Evolutionary conservation across 2,797 vertebrate species (phyloP).

Genomic region (Esox masquinongy): DNA sequence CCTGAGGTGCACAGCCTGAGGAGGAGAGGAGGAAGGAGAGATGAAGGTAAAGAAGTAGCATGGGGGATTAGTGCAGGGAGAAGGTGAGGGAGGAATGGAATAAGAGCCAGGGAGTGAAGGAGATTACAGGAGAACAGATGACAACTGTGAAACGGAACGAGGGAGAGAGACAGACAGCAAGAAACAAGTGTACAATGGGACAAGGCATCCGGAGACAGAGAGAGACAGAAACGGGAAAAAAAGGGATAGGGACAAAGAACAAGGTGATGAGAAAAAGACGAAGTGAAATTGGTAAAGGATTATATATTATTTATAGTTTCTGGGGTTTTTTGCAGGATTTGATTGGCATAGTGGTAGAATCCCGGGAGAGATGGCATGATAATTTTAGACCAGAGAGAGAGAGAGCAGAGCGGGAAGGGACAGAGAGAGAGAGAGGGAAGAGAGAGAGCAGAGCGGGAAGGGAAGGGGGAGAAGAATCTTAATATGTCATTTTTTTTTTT

Average conservation of each 20-base stretch:
- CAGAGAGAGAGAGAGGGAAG: conserved; percentile 20
- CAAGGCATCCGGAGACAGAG: conserved; percentile 8
- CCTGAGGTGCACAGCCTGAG: background rate
- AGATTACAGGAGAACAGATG: conserved; percentile 40
- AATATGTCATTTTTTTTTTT: conserved; percentile 64
- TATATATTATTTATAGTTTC: conserved; percentile 78
- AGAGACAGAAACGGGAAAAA: conserved; percentile 18
- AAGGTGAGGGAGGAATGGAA: conserved; percentile 27
- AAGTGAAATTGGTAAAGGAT: conserved; percentile 69
- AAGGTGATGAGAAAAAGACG: conserved; percentile 66
- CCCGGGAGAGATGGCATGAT: conserved; percentile 67
- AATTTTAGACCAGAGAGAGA: conserved; percentile 66
- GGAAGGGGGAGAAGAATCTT: conserved; percentile 52
- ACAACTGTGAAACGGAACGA: conserved; percentile 33
- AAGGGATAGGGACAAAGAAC: conserved; percentile 29
- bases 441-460: conserved; percentile 43
- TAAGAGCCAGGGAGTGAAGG: conserved; percentile 37
- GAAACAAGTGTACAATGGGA: background rate
- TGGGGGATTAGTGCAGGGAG: conserved; percentile 27
- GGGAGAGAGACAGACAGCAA: background rate
- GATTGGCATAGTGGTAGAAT: conserved; percentile 69
- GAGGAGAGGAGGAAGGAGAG: background rate
- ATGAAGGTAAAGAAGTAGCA: conserved; percentile 5
- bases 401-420: conserved; percentile 43
- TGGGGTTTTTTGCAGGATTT: conserved; percentile 51